phyloP scores from a whole-genome alignment of 2,797 vertebrate genomes.

The Astyanax mexicanus region DNA sequence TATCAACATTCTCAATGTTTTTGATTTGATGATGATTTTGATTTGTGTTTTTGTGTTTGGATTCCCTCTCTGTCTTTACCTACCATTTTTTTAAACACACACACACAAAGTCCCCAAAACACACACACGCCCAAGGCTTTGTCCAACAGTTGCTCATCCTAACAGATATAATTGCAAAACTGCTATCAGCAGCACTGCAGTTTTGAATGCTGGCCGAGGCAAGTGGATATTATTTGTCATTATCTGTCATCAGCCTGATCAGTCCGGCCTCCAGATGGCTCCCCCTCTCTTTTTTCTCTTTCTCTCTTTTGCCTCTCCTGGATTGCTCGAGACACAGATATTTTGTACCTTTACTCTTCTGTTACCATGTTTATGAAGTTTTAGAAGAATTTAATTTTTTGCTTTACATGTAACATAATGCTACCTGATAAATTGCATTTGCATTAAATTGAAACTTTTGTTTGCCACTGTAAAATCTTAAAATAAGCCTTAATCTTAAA shows the following conservation, averaged over 20 bases:
- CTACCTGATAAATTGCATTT: too few relatives aligned
- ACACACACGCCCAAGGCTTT: slow-evolving; percentile 19
- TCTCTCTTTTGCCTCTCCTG: not conserved
- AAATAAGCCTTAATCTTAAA: too few relatives aligned
- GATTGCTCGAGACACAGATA: not conserved
- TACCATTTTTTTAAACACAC: not conserved
- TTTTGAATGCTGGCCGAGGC: slow-evolving; percentile 44
- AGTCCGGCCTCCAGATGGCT: not conserved
- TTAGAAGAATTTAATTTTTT: too few relatives aligned
- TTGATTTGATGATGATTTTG: too few relatives aligned
- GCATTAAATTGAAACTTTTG: too few relatives aligned
- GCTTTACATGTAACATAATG: too few relatives aligned
- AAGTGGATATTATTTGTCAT: slow-evolving; percentile 50
- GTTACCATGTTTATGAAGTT: too few relatives aligned
- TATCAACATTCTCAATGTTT: too few relatives aligned
- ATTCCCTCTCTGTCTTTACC: not conserved
- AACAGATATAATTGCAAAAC: slow-evolving; percentile 35
- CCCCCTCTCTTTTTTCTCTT: not conserved
- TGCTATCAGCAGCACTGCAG: slow-evolving; percentile 32
- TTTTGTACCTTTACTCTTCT: not conserved
- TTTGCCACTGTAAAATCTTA: too few relatives aligned
- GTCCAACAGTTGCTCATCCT: slow-evolving; percentile 14
- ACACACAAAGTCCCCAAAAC: slow-evolving; percentile 9
- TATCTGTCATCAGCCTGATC: slow-evolving; percentile 55
- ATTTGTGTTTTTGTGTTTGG: too few relatives aligned